Conservation (phyloP, 2,113 vertebrate species). For the Halcyon malimbica region DNA sequence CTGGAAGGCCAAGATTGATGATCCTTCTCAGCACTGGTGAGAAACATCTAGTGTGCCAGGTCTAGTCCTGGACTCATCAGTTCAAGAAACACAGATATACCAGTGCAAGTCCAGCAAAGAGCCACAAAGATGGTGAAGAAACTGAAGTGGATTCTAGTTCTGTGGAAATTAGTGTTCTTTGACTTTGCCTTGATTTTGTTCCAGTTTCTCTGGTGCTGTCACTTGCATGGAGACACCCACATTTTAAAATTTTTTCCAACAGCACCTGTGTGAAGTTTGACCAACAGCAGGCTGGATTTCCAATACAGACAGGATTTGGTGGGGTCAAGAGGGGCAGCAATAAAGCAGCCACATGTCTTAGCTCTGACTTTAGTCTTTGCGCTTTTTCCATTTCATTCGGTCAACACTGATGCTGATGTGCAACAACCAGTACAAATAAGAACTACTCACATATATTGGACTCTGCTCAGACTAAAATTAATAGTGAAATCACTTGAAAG, state of each 20-base stretch:
- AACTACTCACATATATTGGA: neutral
- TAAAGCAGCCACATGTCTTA: neutral
- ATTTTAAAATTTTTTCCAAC: neutral
- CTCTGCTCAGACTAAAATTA: neutral
- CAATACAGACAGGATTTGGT: neutral
- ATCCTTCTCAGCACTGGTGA: neutral
- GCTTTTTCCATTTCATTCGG: neutral
- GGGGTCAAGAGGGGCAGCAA: neutral
- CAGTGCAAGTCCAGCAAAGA: neutral
- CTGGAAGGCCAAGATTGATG: neutral
- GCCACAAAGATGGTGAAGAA: neutral
- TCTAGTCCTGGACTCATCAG: neutral
- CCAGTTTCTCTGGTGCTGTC: neutral
- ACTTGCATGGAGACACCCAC: neutral
- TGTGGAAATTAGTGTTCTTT: neutral
- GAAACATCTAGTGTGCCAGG: neutral
- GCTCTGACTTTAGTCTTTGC: neutral
- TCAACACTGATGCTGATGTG: neutral
- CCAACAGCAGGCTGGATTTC: slow-evolving; percentile 7
- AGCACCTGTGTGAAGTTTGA: neutral
- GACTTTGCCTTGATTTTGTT: neutral
- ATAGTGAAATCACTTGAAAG: neutral
- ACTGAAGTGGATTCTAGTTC: neutral
- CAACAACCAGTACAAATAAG: neutral
- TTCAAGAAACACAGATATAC: neutral